Conservation (phyloP, 2,888 invertebrate species). For the Alsophila aescularia region DNA sequence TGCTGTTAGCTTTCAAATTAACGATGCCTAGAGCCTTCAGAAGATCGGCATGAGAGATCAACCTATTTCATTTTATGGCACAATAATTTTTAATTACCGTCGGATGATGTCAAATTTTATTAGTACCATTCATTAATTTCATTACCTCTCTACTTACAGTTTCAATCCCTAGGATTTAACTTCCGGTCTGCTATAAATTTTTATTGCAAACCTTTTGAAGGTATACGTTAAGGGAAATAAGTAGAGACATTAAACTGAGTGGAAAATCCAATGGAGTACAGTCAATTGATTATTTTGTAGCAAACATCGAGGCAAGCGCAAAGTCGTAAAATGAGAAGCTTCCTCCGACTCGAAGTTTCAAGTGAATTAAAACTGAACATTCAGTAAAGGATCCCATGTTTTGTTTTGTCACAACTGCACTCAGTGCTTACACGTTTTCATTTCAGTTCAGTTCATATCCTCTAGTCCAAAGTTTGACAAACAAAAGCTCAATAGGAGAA, state of each 20-base stretch:
- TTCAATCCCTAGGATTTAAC: slow-evolving; percentile 22
- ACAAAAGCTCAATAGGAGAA: neutral
- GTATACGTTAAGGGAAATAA: slow-evolving; percentile 47
- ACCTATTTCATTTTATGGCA: slow-evolving; percentile 1
- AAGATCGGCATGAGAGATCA: too few relatives aligned
- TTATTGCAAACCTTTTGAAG: slow-evolving; percentile 41
- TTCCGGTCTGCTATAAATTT: slow-evolving; percentile 32
- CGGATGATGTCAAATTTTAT: slow-evolving; percentile 15
- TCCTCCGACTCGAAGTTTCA: slow-evolving; percentile 42
- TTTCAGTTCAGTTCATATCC: neutral
- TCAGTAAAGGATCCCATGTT: slow-evolving; percentile 22
- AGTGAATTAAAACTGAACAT: slow-evolving; percentile 53
- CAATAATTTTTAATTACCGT: slow-evolving; percentile 19
- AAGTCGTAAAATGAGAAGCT: slow-evolving; percentile 50
- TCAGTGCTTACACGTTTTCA: neutral
- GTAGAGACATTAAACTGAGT: slow-evolving; percentile 48
- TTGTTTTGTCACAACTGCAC: slow-evolving; percentile 10
- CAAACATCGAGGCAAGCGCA: slow-evolving; percentile 46
- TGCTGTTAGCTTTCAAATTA: slow-evolving; percentile 1
- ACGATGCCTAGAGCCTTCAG: slow-evolving; percentile 1
- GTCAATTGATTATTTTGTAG: slow-evolving; percentile 52
- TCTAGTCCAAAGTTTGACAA: neutral
- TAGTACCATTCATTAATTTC: slow-evolving; percentile 16
- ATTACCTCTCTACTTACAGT: slow-evolving; percentile 11
- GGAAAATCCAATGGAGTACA: slow-evolving; percentile 41